Percentiles rank a stretch among this genome's conserved stretches.
Evolutionary conservation across 2,113 vertebrate species (phyloP).

Genomic region (Epinephelus moara): DNA sequence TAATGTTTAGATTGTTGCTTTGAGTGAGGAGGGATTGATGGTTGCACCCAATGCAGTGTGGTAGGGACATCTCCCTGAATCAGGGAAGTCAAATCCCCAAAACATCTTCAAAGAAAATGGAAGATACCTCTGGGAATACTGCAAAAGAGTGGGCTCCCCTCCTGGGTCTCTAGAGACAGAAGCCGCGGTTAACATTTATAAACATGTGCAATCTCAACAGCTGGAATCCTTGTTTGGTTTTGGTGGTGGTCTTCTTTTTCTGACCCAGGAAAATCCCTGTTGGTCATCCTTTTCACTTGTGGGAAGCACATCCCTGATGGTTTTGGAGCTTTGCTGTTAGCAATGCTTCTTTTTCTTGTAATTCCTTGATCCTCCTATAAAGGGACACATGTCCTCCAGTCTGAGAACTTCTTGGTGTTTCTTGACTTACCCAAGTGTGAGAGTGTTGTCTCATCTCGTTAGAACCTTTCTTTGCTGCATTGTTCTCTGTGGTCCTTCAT

Average conservation of each 20-base stretch:
- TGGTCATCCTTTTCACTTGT: too few relatives aligned
- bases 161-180: background rate
- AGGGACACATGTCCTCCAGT: background rate
- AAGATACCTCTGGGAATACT: background rate
- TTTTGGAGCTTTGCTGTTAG: background rate
- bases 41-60: background rate
- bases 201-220: constrained; percentile 1
- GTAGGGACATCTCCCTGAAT: background rate
- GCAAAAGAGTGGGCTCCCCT: background rate
- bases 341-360: background rate
- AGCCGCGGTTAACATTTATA: background rate
- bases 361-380: background rate
- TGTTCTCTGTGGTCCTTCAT: background rate
- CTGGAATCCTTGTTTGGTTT: background rate
- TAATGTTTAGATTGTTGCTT: background rate
- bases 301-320: background rate
- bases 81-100: background rate
- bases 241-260: too few relatives aligned
- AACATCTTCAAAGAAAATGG: background rate
- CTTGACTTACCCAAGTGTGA: background rate
- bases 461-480: background rate
- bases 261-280: too few relatives aligned
- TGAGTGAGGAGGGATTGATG: background rate
- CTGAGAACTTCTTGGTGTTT: background rate
- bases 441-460: background rate